Base-by-base conservation (phyloP, 1,140 invertebrate genomes). In the Ceratina australensis region DNA sequence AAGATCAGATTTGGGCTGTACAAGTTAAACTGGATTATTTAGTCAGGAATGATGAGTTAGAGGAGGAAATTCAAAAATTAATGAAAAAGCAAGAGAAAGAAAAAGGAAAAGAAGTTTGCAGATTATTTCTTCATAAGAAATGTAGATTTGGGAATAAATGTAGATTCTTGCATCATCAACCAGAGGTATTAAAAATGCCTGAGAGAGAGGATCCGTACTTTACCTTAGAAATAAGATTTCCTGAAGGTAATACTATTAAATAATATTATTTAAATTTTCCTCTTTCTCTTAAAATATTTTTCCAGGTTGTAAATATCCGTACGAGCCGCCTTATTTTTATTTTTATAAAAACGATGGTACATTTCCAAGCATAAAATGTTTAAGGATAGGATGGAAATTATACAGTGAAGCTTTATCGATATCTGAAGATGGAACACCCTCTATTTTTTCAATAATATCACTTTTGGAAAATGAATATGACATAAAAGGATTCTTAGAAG, bases 161-260 rank as follows among this genome's bases (percentile, higher is more conserved):
- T 90, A 94, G 94, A 86, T 96, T 95, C 92, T 93, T 93, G n/a
- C 96, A 96, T 90, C 93, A 95, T 87, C 87, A 89, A 63, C 91
- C 92, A 72, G 85, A 87, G 79, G 86, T 90, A 76, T 91, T 91
- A 85, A 90, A 91, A 77, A 81, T 87, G 76, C 42, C 67, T 26
- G 74, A 85, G 13, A 76, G 87, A 59, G 73, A 86, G 26, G 86
- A 91, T 79, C 81, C 88, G 64, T 84, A 89, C 64, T 95, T 95
- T 90, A 93, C 94, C 82, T 91, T 96, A 86, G 96, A 96, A 93
- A 93, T 96, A 86, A 93, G 95, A 84, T 96, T 96, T 92, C 93
- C 95, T 8, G 91, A 94, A 78, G 93, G 94, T 89, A 94, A 77
- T 15, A 54, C 26, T 79, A 68, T 26, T 68, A 63, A 60, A 15